Evolutionary conservation across 2,888 invertebrate genomes (phyloP).

Genomic region (Drosophila mayaguana): DNA sequence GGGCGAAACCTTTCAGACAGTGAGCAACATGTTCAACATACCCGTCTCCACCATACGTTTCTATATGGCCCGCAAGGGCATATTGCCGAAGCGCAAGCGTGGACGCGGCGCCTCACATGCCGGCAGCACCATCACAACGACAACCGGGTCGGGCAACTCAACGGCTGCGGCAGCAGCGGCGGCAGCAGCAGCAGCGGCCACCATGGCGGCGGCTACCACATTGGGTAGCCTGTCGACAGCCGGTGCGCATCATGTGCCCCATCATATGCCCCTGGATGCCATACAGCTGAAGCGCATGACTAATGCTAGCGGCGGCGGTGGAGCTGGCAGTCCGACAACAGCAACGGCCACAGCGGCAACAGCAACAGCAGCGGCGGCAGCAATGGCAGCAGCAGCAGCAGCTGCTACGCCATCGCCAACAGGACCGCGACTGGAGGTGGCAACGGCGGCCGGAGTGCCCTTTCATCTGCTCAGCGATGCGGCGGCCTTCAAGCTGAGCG

Average conservation of each 20-base stretch:
- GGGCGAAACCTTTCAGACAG: constrained; percentile 94
- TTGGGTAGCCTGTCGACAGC: constrained; percentile 49
- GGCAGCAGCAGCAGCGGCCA: constrained; percentile 51
- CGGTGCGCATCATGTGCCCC: constrained; percentile 49
- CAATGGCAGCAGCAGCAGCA: constrained; percentile 15
- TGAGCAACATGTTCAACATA: constrained; percentile 94
- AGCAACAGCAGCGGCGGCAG: not conserved
- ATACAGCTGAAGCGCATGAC: constrained; percentile 48
- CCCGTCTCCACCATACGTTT: constrained; percentile 94
- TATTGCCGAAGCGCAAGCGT: constrained; percentile 91
- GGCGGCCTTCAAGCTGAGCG: constrained; percentile 67
- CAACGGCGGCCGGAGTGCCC: constrained; percentile 63
- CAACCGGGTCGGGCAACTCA: constrained; percentile 36
- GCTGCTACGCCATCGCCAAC: not conserved
- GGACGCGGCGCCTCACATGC: constrained; percentile 88
- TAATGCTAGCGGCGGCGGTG: constrained; percentile 11
- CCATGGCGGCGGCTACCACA: constrained; percentile 58
- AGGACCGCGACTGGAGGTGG: constrained; percentile 55
- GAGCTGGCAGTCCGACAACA: not conserved
- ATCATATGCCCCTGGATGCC: constrained; percentile 43
- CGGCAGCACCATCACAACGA: constrained; percentile 64
- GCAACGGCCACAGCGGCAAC: not conserved
- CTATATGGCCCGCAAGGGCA: constrained; percentile 95
- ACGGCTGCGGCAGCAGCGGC: constrained; percentile 37
- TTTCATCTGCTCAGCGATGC: constrained; percentile 74